These are phyloP conservation scores for Chrysemys picta DNA, from an alignment of 2,113 vertebrate species.

Conservation along the genomic window DNA sequence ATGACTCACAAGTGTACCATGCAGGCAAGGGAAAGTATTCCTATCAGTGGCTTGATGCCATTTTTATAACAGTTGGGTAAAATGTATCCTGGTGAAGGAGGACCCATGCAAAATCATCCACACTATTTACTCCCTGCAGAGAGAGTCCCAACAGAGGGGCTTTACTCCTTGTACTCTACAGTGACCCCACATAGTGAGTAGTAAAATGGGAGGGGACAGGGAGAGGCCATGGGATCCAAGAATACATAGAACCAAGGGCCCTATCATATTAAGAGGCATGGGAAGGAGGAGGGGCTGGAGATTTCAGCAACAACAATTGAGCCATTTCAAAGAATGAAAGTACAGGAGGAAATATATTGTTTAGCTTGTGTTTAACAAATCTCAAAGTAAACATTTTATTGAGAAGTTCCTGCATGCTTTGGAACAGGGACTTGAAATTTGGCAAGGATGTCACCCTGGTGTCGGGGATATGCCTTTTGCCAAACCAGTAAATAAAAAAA, in stretches of 20 bases:
- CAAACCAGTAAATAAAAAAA: neutral
- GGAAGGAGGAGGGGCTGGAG: neutral
- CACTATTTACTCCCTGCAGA: neutral
- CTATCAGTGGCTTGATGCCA: conserved; percentile 40
- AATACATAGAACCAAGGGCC: neutral
- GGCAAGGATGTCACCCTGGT: neutral
- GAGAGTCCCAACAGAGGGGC: neutral
- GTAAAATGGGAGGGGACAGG: neutral
- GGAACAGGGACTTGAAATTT: neutral
- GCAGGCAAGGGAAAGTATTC: conserved; percentile 60
- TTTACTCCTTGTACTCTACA: neutral
- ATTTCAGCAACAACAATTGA: conserved; percentile 18
- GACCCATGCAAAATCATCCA: neutral
- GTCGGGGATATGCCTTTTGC: neutral
- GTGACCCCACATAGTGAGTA: neutral
- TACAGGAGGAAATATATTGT: neutral
- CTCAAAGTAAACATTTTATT: neutral
- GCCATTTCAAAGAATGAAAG: neutral
- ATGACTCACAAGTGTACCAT: conserved; percentile 14
- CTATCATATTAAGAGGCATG: neutral
- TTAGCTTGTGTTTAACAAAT: neutral
- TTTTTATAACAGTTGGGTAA: neutral
- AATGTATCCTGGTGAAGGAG: neutral
- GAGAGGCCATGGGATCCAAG: neutral
- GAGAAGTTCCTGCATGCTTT: neutral